phyloP scores from a whole-genome alignment of 2,113 vertebrate species.

The Meriones unguiculatus region DNA sequence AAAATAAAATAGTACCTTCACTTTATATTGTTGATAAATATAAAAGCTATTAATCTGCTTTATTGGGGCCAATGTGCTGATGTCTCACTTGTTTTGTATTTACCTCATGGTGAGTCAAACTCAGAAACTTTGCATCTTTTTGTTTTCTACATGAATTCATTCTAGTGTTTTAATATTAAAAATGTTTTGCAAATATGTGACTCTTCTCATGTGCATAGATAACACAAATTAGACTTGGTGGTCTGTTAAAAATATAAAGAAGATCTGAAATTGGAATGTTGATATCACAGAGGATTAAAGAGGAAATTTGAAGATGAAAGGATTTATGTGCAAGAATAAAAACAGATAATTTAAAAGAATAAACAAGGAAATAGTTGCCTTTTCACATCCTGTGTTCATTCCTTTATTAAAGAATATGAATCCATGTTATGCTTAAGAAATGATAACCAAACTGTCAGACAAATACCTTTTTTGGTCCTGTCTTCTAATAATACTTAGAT shows the following conservation, averaged over 20 bases:
- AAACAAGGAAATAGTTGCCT: not conserved
- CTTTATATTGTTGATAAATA: not conserved
- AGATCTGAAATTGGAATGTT: too few species aligned
- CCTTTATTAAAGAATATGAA: not conserved
- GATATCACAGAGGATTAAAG: not conserved
- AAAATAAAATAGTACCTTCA: not conserved
- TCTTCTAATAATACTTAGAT: not conserved
- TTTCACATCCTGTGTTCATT: not conserved
- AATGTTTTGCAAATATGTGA: not conserved
- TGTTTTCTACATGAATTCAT: not conserved
- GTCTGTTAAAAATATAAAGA: not conserved
- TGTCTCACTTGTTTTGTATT: not conserved
- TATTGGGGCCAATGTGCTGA: not conserved
- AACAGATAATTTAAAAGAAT: not conserved
- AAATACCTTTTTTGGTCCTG: not conserved
- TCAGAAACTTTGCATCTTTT: not conserved
- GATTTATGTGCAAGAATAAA: not conserved
- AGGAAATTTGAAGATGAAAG: not conserved
- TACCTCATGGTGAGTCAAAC: not conserved
- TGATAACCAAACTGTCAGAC: not conserved
- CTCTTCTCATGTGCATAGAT: not conserved
- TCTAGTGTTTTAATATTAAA: not conserved
- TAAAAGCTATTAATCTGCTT: not conserved
- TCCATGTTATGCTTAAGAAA: not conserved
- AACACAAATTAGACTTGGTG: not conserved